Base-by-base conservation (phyloP, 2,113 vertebrate genomes). In the Poecile atricapillus region DNA sequence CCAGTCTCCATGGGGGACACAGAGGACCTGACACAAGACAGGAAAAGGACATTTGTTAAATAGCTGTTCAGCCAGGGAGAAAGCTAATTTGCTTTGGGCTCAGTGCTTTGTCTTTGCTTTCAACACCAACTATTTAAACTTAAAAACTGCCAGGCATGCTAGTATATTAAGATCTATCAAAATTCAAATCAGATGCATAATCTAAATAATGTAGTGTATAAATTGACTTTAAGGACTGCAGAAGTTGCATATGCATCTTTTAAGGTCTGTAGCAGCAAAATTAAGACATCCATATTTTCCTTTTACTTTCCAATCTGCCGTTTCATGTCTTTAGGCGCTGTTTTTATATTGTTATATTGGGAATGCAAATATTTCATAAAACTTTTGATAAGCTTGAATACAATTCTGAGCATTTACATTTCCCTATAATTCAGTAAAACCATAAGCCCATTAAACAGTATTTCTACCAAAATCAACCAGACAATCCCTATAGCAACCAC, bases 221-320 rank as follows among this genome's bases (percentile, higher is more conserved):
- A 91, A 83, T 41, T 49, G 44, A 87, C 87, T 87, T 93, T 60
- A 79, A 93, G 41, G 77, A 43, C 39, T n/a, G 33, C 70, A 64
- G 41, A 68, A 71, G 84, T 55, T 30, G 27, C 64, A 70, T 16
- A 58, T 1, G 35, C 60, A 70, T 39, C 41, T 73, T 71, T 65
- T 60, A 75, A 93, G 31, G 53, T 24, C 70, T 71, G 25, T 3
- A 60, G 44, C 70, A 90, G 59, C 43, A 89, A 69, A 90, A 86
- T 28, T 4, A 88, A 86, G 50, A 62, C 23, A 83, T 59, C 10
- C 6, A 21, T 25, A 35, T 71, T 79, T 76, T 46, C 37, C 46
- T 41, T 79, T 80, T 56, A 21, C 59, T 74, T 77, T 90, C 52
- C 55, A 33, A 69, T 67, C 49, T 91, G 78, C 37, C 58, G 58